Evolutionary conservation across 2,113 vertebrate species (phyloP).

Genomic region (Limnothrissa miodon): DNA sequence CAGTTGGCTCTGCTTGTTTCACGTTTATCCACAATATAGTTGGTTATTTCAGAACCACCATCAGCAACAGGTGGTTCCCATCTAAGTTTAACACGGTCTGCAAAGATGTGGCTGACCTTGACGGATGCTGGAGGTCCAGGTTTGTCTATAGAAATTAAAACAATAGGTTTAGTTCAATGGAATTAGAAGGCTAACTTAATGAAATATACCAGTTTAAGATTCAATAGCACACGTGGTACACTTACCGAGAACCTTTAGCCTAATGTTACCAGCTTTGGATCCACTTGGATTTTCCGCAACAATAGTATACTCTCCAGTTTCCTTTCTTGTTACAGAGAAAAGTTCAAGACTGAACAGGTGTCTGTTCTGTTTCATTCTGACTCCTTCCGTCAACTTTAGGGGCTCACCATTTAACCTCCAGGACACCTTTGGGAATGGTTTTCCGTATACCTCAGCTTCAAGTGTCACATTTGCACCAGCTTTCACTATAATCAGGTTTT

Average conservation of each 20-base stretch:
- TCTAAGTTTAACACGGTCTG: conserved; percentile 86
- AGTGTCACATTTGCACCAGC: conserved; percentile 88
- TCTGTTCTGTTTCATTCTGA: conserved; percentile 86
- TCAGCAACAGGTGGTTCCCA: conserved; percentile 95
- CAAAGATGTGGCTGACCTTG: conserved; percentile 86
- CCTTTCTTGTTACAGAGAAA: conserved; percentile 89
- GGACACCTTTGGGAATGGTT: conserved; percentile 86
- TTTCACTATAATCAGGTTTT: conserved; percentile 88
- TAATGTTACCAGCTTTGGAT: conserved; percentile 89
- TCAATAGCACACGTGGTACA: not conserved
- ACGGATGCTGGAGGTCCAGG: conserved; percentile 93
- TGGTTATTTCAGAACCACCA: conserved; percentile 96
- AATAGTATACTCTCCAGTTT: conserved; percentile 94
- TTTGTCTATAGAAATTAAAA: conserved; percentile 79
- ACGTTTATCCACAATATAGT: conserved; percentile 96
- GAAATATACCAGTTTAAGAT: not conserved
- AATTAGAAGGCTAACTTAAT: not conserved
- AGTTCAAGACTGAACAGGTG: conserved; percentile 86
- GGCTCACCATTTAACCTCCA: conserved; percentile 85
- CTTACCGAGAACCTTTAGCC: conserved; percentile 94
- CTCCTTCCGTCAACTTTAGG: conserved; percentile 82
- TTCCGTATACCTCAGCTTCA: conserved; percentile 92
- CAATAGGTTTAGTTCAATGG: not conserved
- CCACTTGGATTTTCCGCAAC: conserved; percentile 90
- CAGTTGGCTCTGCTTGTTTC: conserved; percentile 98